These are phyloP conservation scores for Tenthredo livida DNA, from an alignment of 2,888 invertebrate genomes.

Conservation along the genomic window DNA sequence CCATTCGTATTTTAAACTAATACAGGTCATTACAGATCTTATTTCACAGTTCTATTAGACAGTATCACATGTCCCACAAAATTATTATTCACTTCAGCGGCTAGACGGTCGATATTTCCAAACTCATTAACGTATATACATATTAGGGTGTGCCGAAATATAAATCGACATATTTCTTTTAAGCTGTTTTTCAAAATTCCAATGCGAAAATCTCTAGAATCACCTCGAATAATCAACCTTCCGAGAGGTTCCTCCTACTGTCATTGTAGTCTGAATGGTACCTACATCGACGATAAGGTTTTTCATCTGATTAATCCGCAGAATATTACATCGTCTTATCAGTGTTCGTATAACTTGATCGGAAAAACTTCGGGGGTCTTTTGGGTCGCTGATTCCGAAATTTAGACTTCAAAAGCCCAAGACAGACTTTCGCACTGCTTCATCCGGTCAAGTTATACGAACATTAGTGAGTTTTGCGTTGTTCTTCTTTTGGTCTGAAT, in stretches of 20 bases:
- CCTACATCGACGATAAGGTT: background rate
- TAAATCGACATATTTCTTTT: background rate
- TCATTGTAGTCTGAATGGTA: background rate
- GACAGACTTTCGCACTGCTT: background rate
- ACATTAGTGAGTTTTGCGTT: background rate
- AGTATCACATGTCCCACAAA: conserved; percentile 2
- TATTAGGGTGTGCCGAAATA: background rate
- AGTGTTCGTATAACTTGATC: background rate
- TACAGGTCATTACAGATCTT: background rate
- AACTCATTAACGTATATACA: background rate
- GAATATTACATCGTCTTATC: background rate
- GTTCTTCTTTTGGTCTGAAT: background rate
- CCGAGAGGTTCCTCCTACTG: background rate
- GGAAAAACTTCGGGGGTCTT: background rate
- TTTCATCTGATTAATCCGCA: background rate
- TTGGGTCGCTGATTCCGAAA: background rate
- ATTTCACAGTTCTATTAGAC: background rate
- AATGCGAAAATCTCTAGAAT: background rate
- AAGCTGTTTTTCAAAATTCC: background rate
- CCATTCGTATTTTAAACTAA: background rate
- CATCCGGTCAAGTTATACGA: background rate
- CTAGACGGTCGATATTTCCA: background rate
- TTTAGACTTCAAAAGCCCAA: background rate
- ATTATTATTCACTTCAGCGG: background rate
- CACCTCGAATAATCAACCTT: background rate